A percentile compares a stretch with the other conserved stretches of the same genome.
Conservation (phyloP, 2,797 vertebrate genomes). For the Corythornis leucogaster region DNA sequence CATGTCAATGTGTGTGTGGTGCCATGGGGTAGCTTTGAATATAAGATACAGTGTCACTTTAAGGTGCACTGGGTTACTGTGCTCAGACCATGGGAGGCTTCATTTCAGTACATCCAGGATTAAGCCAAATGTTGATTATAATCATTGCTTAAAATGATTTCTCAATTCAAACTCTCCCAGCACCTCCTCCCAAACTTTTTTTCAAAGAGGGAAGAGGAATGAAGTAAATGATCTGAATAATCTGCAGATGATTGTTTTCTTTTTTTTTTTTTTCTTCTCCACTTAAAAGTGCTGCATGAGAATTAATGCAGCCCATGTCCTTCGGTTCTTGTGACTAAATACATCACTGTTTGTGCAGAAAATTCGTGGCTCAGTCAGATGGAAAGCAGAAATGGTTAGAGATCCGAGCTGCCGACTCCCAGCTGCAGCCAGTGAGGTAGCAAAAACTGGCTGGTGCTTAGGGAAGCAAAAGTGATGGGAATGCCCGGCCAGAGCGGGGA, state of each 20-base stretch:
- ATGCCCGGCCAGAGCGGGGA: not conserved
- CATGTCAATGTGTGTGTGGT: not conserved
- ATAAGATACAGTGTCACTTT: not conserved
- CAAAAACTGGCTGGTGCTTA: not conserved
- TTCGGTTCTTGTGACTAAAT: not conserved
- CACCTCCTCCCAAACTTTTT: not conserved
- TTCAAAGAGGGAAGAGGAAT: not conserved
- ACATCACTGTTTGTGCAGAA: not conserved
- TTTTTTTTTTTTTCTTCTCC: not conserved
- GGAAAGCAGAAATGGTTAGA: not conserved
- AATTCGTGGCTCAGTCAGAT: not conserved
- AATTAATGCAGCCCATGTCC: not conserved
- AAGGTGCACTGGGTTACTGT: not conserved
- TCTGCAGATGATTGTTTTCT: not conserved
- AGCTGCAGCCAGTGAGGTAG: slow-evolving; percentile 21
- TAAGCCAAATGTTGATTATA: not conserved
- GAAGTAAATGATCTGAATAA: not conserved
- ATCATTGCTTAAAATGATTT: not conserved
- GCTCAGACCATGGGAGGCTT: not conserved
- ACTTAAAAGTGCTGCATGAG: not conserved
- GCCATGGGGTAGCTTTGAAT: not conserved
- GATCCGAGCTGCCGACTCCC: not conserved
- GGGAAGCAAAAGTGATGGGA: not conserved
- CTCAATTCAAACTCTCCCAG: not conserved
- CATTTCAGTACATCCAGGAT: not conserved